A percentile compares a stretch with the other conserved stretches of the same genome.
These are phyloP conservation scores for Aptenodytes forsteri DNA, from an alignment of 2,113 vertebrate species.

Conservation along the genomic window DNA sequence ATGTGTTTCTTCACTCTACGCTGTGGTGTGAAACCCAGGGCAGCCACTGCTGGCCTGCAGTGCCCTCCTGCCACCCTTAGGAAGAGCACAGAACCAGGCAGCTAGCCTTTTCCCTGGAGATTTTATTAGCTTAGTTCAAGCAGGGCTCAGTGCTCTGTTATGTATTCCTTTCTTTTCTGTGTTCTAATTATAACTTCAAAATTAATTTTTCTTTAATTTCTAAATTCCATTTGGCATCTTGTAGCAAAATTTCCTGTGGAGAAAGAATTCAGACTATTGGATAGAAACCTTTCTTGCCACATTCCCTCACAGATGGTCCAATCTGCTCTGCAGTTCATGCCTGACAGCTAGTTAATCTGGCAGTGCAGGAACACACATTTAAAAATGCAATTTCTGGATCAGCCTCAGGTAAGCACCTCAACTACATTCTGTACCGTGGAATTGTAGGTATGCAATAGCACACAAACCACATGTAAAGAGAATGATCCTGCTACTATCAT, in stretches of 20 bases:
- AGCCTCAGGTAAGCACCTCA: not conserved
- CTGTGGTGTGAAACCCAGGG: not conserved
- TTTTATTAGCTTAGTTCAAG: not conserved
- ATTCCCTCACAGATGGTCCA: conserved; percentile 17
- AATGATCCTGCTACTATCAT: not conserved
- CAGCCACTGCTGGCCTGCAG: not conserved
- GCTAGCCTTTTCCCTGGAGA: not conserved
- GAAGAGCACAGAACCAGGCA: not conserved
- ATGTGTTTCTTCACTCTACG: not conserved
- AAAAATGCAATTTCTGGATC: not conserved
- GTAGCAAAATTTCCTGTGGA: not conserved
- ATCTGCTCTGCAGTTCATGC: not conserved
- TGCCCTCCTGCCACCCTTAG: not conserved
- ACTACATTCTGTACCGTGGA: not conserved
- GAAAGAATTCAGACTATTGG: not conserved
- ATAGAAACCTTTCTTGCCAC: not conserved
- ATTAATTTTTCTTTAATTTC: not conserved
- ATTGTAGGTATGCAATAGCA: not conserved
- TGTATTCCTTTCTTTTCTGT: not conserved
- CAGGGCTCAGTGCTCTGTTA: not conserved
- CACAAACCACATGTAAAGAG: not conserved
- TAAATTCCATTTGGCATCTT: not conserved
- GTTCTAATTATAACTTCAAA: not conserved
- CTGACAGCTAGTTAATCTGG: not conserved
- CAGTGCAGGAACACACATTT: not conserved